These are phyloP conservation scores for Sinocyclocheilus anshuiensis DNA, from an alignment of 2,113 vertebrate species.

Conservation along the genomic window DNA sequence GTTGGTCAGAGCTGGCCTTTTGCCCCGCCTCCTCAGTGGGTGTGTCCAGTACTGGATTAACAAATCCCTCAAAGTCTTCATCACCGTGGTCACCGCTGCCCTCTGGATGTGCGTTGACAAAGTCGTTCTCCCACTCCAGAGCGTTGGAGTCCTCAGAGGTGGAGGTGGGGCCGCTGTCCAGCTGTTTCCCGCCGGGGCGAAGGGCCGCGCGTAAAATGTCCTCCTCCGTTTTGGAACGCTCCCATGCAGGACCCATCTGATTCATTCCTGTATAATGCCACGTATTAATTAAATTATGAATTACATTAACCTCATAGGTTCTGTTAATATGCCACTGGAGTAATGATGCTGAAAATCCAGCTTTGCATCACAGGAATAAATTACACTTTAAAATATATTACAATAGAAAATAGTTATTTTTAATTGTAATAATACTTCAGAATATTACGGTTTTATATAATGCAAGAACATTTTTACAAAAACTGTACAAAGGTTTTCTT, in stretches of 20 bases:
- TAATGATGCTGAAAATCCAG: neutral
- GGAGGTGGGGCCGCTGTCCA: slow-evolving; percentile 83
- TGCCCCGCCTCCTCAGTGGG: slow-evolving; percentile 67
- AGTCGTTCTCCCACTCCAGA: slow-evolving; percentile 97
- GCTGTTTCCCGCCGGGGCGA: slow-evolving; percentile 71
- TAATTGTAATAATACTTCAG: neutral
- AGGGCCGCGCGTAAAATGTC: slow-evolving; percentile 92
- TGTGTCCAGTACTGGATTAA: slow-evolving; percentile 89
- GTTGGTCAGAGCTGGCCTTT: slow-evolving; percentile 27
- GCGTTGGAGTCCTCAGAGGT: slow-evolving; percentile 91
- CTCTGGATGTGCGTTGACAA: slow-evolving; percentile 86
- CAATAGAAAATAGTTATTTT: neutral
- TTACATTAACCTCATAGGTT: neutral
- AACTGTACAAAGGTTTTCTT: neutral
- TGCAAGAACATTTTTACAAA: no score
- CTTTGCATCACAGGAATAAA: neutral
- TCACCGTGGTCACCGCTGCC: slow-evolving; percentile 84
- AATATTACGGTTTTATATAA: neutral
- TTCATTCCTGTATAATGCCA: slow-evolving; percentile 82
- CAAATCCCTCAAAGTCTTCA: slow-evolving; percentile 88
- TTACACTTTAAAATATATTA: neutral
- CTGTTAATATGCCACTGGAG: neutral
- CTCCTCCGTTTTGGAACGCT: slow-evolving; percentile 93
- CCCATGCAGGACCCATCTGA: slow-evolving; percentile 84
- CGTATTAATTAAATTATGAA: neutral